Evolutionary conservation across 1,140 invertebrate species (phyloP), one percentile per base, ranked within the genome.

Genomic region (Pachypeltis micranthus): DNA sequence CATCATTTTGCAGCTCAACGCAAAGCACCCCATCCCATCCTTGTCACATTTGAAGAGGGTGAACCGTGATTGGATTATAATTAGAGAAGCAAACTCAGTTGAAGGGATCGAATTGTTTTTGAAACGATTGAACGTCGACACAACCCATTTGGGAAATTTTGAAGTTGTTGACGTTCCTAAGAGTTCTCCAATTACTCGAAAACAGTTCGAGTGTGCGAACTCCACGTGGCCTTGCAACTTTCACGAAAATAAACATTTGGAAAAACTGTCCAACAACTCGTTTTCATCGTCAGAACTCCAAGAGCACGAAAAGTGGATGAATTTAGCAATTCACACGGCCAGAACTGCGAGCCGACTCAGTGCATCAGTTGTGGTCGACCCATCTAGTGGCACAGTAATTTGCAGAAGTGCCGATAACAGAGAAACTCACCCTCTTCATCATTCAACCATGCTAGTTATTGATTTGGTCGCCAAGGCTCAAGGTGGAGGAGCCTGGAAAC

Each of bases 221-320:
- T 75, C 76, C 63, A 73, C 82, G 29, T 96, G 92, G 93, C 87
- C 91, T 0, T 82, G 87, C 25, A 91, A 89, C 72, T 95, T 94
- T 76, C 85, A 90, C 78, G 85, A 81, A 51, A 85, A 90, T 71
- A 79, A 80, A 65, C 82, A 81, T 67, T 71, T 85, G 2, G 88
- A 91, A 71, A 81, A 77, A 56, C 67, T 88, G 44, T 69, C 81
- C 0, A 82, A 83, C 2, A 76, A 78, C 0, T 77, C 85, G 62
- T 93, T 94, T 71, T 74, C 72, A 16, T 57, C 69, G 0, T 67
- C 73, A 1, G 81, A 91, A 66, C 63, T 85, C 0, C 60, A 74
- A 0, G 70, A 71, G 12, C 85, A 92, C 67, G 77, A 78, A 56
- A 69, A 73, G 31, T 81, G 81, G 69, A 86, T 91, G 81, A 70